Evolutionary conservation across 2,888 invertebrate species (phyloP).

Genomic region (Diachrysia chrysitis): DNA sequence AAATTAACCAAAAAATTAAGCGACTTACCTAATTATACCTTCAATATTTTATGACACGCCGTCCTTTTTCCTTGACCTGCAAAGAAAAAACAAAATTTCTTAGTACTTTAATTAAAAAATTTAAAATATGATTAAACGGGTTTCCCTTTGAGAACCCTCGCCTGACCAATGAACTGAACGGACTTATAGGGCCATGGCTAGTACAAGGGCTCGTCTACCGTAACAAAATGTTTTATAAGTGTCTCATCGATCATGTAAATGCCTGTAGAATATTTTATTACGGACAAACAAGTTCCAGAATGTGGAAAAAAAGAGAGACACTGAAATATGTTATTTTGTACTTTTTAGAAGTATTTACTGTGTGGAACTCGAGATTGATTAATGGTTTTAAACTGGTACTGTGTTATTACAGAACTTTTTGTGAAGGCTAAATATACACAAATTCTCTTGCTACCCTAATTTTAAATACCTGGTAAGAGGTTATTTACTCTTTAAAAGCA

Average conservation of each 20-base stretch:
- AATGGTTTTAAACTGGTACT: not conserved
- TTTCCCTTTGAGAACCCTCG: conserved; percentile 41
- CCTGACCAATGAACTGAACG: conserved; percentile 52
- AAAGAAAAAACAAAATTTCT: conserved; percentile 40
- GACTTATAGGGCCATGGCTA: conserved; percentile 30
- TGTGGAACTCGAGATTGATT: not conserved
- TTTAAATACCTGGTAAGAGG: not conserved
- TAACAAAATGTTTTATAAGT: conserved; percentile 39
- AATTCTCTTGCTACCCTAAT: not conserved
- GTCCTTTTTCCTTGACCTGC: conserved; percentile 44
- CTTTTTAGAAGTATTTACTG: not conserved
- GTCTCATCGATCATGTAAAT: conserved; percentile 24
- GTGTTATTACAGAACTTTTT: not conserved
- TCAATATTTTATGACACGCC: conserved; percentile 28
- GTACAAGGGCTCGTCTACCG: conserved; percentile 27
- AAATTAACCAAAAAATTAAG: conserved; percentile 31
- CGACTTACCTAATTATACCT: conserved; percentile 54
- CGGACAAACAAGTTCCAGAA: not conserved
- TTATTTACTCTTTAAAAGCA: not conserved
- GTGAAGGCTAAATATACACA: not conserved
- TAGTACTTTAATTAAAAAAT: conserved; percentile 19
- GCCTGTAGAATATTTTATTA: conserved; percentile 43
- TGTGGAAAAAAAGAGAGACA: not conserved
- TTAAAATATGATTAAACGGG: conserved; percentile 6
- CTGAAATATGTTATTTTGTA: not conserved